Conservation (phyloP, 2,113 vertebrate species). For the Coturnix japonica region DNA sequence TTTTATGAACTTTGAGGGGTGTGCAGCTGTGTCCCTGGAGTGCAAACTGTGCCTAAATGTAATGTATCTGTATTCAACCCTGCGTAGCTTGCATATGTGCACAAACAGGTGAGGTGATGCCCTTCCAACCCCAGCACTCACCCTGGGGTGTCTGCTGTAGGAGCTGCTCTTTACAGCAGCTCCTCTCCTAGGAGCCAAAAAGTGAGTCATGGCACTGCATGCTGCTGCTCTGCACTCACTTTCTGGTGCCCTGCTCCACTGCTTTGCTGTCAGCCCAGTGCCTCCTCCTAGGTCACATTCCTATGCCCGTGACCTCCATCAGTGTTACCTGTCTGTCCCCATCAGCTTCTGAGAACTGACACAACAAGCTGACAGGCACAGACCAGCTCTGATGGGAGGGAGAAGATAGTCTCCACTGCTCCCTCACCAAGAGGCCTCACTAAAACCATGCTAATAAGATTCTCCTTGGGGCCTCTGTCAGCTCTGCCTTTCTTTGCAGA, state of each 20-base stretch:
- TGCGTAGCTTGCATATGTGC: background rate
- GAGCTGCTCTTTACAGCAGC: background rate
- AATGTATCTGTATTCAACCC: background rate
- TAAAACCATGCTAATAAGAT: constrained; percentile 65
- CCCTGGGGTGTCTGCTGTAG: fast-evolving
- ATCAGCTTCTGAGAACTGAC: background rate
- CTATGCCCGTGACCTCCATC: background rate
- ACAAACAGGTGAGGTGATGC: background rate
- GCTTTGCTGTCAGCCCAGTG: background rate
- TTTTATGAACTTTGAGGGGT: background rate
- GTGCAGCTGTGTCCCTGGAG: background rate
- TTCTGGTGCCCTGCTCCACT: background rate
- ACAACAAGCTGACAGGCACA: constrained; percentile 17
- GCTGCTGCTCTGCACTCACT: background rate
- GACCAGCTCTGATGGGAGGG: constrained; percentile 12
- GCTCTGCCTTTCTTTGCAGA: constrained; percentile 55
- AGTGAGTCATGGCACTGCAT: fast-evolving
- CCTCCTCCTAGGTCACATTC: constrained; percentile 27
- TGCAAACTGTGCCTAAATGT: background rate
- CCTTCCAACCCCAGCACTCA: background rate
- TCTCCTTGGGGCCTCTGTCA: constrained; percentile 64
- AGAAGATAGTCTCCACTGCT: constrained; percentile 14
- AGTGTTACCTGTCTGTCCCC: constrained; percentile 34
- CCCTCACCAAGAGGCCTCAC: constrained; percentile 21
- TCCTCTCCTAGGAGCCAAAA: background rate